phyloP scores from a whole-genome alignment of 2,888 invertebrate species.

The Orthonychiurus folsomi region DNA sequence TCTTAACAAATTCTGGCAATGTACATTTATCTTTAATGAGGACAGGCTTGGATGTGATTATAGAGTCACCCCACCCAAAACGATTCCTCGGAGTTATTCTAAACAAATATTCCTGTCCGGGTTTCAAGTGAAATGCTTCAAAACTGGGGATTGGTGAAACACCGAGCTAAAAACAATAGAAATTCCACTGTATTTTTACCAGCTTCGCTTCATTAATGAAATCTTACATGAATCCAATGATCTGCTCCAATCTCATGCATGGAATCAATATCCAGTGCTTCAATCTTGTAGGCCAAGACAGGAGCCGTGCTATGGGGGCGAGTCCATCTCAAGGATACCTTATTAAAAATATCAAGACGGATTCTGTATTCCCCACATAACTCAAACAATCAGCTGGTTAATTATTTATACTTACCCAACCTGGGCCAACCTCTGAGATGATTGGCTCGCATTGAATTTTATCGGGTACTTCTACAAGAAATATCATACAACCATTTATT shows the following conservation, averaged over 20 bases:
- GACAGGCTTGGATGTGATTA: constrained; percentile 55
- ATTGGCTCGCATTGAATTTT: constrained; percentile 66
- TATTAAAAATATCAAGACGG: too few species aligned
- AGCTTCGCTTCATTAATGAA: not conserved
- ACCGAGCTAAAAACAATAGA: constrained; percentile 50
- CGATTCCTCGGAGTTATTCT: constrained; percentile 78
- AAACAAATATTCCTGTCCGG: constrained; percentile 74
- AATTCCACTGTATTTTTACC: not conserved
- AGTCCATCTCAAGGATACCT: constrained; percentile 74
- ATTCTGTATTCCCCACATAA: too few species aligned
- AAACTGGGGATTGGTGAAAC: constrained; percentile 68
- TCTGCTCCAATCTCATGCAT: not conserved
- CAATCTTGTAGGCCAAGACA: constrained; percentile 71
- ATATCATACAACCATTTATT: too few species aligned
- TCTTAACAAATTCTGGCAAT: constrained; percentile 66
- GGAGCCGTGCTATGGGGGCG: constrained; percentile 67
- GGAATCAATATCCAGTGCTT: constrained; percentile 58
- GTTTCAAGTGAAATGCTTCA: constrained; percentile 72
- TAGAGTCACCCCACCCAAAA: constrained; percentile 78
- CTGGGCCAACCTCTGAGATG: constrained; percentile 70
- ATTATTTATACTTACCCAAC: too few species aligned
- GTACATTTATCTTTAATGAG: constrained; percentile 59
- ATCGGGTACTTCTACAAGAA: constrained; percentile 64
- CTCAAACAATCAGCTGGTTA: too few species aligned
- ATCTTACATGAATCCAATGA: constrained; percentile 1